Percentiles rank a stretch among this genome's conserved stretches.
These are phyloP conservation scores for Andricus quercusramuli DNA, from an alignment of 2,888 invertebrate genomes.

Conservation along the genomic window DNA sequence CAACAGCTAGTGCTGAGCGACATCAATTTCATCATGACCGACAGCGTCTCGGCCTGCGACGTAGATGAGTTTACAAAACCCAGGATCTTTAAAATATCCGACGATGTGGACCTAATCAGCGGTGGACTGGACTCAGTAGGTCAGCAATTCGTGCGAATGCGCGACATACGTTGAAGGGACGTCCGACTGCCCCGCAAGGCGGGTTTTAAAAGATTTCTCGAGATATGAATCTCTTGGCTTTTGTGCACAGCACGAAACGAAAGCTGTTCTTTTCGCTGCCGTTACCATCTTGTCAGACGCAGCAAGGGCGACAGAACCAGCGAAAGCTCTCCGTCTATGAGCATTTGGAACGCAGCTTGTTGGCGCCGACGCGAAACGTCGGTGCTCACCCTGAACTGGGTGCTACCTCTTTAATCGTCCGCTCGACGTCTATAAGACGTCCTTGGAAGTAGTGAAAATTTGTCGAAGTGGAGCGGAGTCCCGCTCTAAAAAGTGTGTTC, in stretches of 20 bases:
- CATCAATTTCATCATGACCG: constrained; percentile 67
- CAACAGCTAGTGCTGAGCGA: constrained; percentile 65
- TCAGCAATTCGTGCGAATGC: constrained; percentile 74
- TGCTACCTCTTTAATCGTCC: constrained; percentile 43
- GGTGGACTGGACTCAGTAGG: constrained; percentile 67
- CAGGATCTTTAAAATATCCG: constrained; percentile 67
- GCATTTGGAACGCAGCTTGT: constrained; percentile 70
- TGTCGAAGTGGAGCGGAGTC: constrained; percentile 21
- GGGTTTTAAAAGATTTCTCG: constrained; percentile 55
- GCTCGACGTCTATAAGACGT: constrained; percentile 4
- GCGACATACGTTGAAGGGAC: constrained; percentile 74
- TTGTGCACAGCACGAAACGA: constrained; percentile 66
- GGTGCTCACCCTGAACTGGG: constrained; percentile 65
- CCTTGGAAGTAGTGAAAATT: constrained; percentile 24
- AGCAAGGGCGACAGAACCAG: constrained; percentile 48
- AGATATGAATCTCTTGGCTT: constrained; percentile 77
- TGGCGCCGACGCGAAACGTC: constrained; percentile 72
- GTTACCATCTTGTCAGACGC: constrained; percentile 56
- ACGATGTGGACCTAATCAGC: constrained; percentile 65
- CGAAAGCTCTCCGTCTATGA: constrained; percentile 50
- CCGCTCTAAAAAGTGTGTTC: not conserved
- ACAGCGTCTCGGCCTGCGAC: constrained; percentile 65
- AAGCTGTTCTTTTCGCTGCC: constrained; percentile 68
- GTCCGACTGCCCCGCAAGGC: not conserved
- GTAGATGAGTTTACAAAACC: constrained; percentile 68